Evolutionary conservation across 2,797 vertebrate genomes (phyloP).

Genomic region (Enteromius trimaculatus): DNA sequence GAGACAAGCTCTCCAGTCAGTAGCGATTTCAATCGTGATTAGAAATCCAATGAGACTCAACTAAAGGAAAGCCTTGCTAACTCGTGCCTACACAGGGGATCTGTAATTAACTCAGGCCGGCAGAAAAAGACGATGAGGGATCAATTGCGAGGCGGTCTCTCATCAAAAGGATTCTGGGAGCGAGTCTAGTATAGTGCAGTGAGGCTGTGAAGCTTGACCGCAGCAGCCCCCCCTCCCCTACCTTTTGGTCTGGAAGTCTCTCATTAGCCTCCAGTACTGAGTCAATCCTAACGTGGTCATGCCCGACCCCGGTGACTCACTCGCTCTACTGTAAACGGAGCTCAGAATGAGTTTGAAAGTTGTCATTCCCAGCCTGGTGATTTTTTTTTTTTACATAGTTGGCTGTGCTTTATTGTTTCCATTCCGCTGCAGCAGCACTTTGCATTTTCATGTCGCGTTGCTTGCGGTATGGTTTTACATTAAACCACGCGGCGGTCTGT

Average conservation of each 20-base stretch:
- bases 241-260: slow-evolving; percentile 41
- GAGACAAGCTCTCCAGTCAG: slow-evolving; percentile 44
- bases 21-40: slow-evolving; percentile 46
- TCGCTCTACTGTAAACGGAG: slow-evolving; percentile 28
- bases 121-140: slow-evolving; percentile 26
- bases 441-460: slow-evolving; percentile 60
- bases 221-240: slow-evolving; percentile 1
- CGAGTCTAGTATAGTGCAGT: slow-evolving; percentile 8
- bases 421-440: slow-evolving; percentile 62
- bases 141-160: slow-evolving; percentile 42
- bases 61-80: slow-evolving; percentile 42
- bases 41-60: slow-evolving; percentile 55
- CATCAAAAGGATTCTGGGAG: slow-evolving; percentile 30
- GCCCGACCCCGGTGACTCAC: slow-evolving; percentile 27
- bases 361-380: slow-evolving; percentile 23
- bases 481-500: slow-evolving; percentile 20
- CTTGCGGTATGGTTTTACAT: slow-evolving; percentile 56
- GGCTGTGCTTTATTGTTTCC: slow-evolving; percentile 64
- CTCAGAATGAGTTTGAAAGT: slow-evolving; percentile 25
- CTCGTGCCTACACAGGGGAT: slow-evolving; percentile 36
- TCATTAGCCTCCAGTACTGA: slow-evolving; percentile 30
- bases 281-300: slow-evolving; percentile 31
- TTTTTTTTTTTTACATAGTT: slow-evolving; percentile 34
- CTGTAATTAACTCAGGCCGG: slow-evolving; percentile 55
- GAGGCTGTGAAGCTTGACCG: slow-evolving; percentile 14